Base-by-base conservation (phyloP, 2,888 invertebrate species). In the Caenorhabditis plicata region DNA sequence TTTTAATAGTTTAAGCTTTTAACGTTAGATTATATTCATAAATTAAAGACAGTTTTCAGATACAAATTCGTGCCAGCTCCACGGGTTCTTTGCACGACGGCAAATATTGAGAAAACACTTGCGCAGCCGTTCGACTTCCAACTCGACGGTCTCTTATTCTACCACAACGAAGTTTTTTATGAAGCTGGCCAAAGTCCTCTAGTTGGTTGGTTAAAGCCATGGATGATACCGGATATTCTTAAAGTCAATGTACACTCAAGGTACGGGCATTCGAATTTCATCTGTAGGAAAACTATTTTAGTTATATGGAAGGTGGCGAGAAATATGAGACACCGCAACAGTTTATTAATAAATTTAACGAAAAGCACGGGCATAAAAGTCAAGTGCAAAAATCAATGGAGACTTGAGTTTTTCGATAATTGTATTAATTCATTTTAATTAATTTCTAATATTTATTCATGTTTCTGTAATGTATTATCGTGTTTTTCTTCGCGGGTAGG, bases 131-230 rank as follows among this genome's bases (percentile, higher is more conserved):
- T 51, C 41, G 63, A 64, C 11, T 78, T 56, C 49, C 70, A 82
- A 42, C 81, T 92, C 46, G 95, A 95, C 82, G 96, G 96, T 0
- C 81, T 93, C 31, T 83, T 95, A 47, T 95, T 96, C 83, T 96
- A 90, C 82, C 92, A 95, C 82, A 89, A 88, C 73, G 85, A 87
- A 60, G 87, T 67, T 2, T 42, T 63, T 71, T 96, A 96, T 79
- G 86, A 86, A 7, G 84, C 87, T 45, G 91, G 91, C 2, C 83
- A 86, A 42, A 91, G 92, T 0, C 93, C 95, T 0, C 83, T 96
- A 8, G 91, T 94, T 1, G 88, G 89, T 1, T 96, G 95, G 95
- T 84, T 96, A 2, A 91, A 88, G 50, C 81, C 81, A 15, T 81
- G 75, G 68, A 81, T 81, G 81, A 41, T 81, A 15, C 74, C 77